phyloP scores from a whole-genome alignment of 1,140 invertebrate genomes.

The Drosophila kikkawai region DNA sequence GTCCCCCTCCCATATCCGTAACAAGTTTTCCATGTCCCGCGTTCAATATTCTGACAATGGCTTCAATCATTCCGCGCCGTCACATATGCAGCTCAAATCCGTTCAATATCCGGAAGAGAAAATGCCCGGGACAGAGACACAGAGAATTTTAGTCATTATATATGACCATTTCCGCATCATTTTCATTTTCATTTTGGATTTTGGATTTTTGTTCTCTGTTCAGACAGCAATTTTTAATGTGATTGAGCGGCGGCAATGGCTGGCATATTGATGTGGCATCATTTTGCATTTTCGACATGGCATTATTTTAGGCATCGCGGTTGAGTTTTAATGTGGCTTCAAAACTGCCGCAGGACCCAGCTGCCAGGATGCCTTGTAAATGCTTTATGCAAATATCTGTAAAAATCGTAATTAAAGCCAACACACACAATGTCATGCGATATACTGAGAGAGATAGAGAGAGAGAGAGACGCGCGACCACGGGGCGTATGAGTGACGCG shows the following conservation, averaged over 20 bases:
- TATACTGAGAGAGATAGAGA: background rate
- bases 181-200: slow-evolving; percentile 44
- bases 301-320: slow-evolving; percentile 56
- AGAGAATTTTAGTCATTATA: slow-evolving; percentile 38
- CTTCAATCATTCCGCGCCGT: slow-evolving; percentile 50
- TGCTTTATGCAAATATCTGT: slow-evolving; percentile 67
- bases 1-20: slow-evolving; percentile 13
- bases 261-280: slow-evolving; percentile 53
- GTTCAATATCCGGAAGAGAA: slow-evolving; percentile 51
- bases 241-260: slow-evolving; percentile 9
- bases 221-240: slow-evolving; percentile 12
- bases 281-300: slow-evolving; percentile 45
- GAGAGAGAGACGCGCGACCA: background rate
- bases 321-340: slow-evolving; percentile 38
- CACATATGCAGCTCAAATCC: slow-evolving; percentile 54
- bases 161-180: slow-evolving; percentile 53
- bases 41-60: slow-evolving; percentile 42
- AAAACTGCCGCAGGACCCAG: slow-evolving; percentile 32
- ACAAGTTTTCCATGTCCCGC: background rate
- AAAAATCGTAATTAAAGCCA: slow-evolving; percentile 57
- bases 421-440: slow-evolving; percentile 8
- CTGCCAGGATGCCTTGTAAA: slow-evolving; percentile 49
- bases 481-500: slow-evolving; percentile 54
- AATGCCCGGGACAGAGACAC: background rate
- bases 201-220: slow-evolving; percentile 46